Base-by-base conservation (phyloP, 2,888 invertebrate species). In the Agrilus biguttatus region DNA sequence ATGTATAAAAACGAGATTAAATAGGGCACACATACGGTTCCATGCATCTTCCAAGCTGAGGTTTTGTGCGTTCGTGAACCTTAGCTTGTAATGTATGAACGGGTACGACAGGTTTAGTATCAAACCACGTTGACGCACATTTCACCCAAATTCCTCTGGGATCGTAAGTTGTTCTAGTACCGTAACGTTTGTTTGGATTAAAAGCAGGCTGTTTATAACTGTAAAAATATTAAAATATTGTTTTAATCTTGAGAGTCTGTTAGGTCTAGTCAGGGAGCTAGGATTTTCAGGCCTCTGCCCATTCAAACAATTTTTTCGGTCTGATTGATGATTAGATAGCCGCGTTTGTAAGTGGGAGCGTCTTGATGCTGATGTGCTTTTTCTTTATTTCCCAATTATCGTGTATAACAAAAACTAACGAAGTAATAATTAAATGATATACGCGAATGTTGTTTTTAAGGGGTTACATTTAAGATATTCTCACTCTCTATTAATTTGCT, bases 111-210 rank as follows among this genome's bases (percentile, higher is more conserved):
- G 63, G 62, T 39, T 60, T 55, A 33, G 58, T 61, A 17, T 58
- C 47, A 52, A 67, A 44, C 73, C 73, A 52, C 52, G 51, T 45
- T 37, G 55, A 54, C n/a, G 55, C 55, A 51, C 73, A 72, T 51
- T 56, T 64, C n/a, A 66, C 69, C 53, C 68, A 66, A 23, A 58
- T 65, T 12, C 74, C 74, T 47, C 70, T 59, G 44, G 66, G 67
- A 53, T 74, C 73, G 19, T 64, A 60, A 37, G 54, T 57, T 2
- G 65, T 65, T 50, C 62, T 63, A 46, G 63, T 52, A 0, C 76
- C 75, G 51, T 59, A 75, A 2, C 68, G 66, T 38, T 66, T 53
- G 37, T 70, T 57, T 5, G 65, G 56, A 38, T 66, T 55, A 51
- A 56, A 75, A 13, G 71, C 55, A 8, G 72, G 71, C 33, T 50